Conservation (phyloP, 1,140 invertebrate genomes). For the Phthorimaea operculella region DNA sequence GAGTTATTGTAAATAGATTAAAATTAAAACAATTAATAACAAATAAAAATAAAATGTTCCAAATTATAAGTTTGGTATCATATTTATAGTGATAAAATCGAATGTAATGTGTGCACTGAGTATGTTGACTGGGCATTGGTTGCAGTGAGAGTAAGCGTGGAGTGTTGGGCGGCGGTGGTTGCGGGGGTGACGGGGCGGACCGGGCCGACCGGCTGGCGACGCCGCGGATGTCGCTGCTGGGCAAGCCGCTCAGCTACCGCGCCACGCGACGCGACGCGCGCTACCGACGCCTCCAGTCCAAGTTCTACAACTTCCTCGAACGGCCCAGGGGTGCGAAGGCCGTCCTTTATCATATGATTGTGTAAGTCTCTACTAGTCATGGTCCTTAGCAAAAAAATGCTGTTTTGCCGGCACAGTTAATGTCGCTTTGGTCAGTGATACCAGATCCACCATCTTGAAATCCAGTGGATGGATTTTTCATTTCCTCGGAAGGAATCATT, state of each 20-base stretch:
- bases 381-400: too few species aligned
- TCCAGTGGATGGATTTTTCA: too few species aligned
- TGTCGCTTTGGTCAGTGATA: too few species aligned
- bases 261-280: slow-evolving; percentile 86
- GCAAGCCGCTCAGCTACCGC: slow-evolving; percentile 89
- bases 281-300: slow-evolving; percentile 88
- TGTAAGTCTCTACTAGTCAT: slow-evolving; percentile 92
- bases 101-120: too few species aligned
- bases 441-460: too few species aligned
- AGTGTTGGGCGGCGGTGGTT: slow-evolving; percentile 70
- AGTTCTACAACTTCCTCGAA: slow-evolving; percentile 95
- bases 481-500: too few species aligned
- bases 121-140: slow-evolving; percentile 23
- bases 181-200: slow-evolving; percentile 90
- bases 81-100: too few species aligned
- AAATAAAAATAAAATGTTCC: too few species aligned
- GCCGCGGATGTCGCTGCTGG: slow-evolving; percentile 89
- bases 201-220: slow-evolving; percentile 81
- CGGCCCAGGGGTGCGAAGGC: slow-evolving; percentile 86
- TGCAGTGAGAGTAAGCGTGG: slow-evolving; percentile 62
- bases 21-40: too few species aligned
- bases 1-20: too few species aligned
- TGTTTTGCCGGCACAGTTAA: too few species aligned
- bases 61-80: too few species aligned
- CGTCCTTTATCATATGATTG: slow-evolving; percentile 89